phyloP scores from a whole-genome alignment of 2,113 vertebrate genomes.

The Sorex araneus region DNA sequence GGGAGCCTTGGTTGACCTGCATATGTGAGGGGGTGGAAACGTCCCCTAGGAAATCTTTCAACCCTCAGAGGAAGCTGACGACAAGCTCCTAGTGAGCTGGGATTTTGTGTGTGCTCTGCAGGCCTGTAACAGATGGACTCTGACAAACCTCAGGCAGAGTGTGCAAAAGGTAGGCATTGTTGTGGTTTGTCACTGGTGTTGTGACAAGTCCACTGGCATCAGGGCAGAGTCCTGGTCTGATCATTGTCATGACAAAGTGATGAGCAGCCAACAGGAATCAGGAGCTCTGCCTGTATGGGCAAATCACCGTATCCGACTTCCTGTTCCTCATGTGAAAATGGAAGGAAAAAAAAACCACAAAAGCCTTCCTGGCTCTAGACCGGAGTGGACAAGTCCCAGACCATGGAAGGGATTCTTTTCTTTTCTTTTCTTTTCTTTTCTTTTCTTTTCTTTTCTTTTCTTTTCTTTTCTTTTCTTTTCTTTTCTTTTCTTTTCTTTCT shows the following conservation, averaged over 20 bases:
- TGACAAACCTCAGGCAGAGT: background rate
- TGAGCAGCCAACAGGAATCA: background rate
- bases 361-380: too few relatives aligned
- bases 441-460: too few relatives aligned
- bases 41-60: slow-evolving; percentile 70
- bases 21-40: slow-evolving; percentile 61
- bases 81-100: slow-evolving; percentile 55
- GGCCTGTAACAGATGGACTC: slow-evolving; percentile 48
- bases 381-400: too few relatives aligned
- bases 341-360: background rate
- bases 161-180: slow-evolving; percentile 4
- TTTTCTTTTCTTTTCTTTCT: too few relatives aligned
- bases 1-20: slow-evolving; percentile 62
- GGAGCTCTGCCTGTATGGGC: background rate
- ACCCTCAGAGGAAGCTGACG: slow-evolving; percentile 73
- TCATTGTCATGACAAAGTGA: background rate
- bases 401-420: too few relatives aligned
- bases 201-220: background rate
- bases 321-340: background rate
- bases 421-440: too few relatives aligned
- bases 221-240: background rate
- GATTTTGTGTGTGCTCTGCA: slow-evolving; percentile 50
- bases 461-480: too few relatives aligned
- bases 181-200: background rate
- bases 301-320: background rate